These are phyloP conservation scores for Dromiciops gliroides DNA, from an alignment of 2,113 vertebrate species.

Conservation along the genomic window DNA sequence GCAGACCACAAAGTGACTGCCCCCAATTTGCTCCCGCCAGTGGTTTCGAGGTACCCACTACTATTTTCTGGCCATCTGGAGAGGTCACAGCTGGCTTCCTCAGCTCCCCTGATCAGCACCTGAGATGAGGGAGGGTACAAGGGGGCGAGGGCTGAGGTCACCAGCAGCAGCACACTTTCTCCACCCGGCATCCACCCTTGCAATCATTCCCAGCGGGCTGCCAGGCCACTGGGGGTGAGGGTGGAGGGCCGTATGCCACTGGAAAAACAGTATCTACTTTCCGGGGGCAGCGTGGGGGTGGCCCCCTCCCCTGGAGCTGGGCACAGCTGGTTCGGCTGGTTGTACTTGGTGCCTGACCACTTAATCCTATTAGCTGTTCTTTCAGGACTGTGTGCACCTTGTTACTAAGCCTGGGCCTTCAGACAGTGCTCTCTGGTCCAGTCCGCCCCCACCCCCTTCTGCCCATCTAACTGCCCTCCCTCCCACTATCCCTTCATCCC, in stretches of 20 bases:
- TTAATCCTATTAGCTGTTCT: slow-evolving; percentile 79
- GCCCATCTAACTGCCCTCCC: background rate
- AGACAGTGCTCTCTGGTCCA: slow-evolving; percentile 19
- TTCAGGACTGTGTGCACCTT: slow-evolving; percentile 72
- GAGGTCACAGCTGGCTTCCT: background rate
- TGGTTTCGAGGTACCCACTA: background rate
- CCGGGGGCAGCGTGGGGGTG: slow-evolving; percentile 41
- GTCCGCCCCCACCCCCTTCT: background rate
- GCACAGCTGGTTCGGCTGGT: slow-evolving; percentile 65
- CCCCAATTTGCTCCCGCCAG: background rate
- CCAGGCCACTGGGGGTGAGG: background rate
- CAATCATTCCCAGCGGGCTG: background rate
- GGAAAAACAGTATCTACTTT: slow-evolving; percentile 77
- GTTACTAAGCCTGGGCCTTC: slow-evolving; percentile 68
- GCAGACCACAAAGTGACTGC: background rate
- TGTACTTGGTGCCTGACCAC: slow-evolving; percentile 62
- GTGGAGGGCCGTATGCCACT: slow-evolving; percentile 70
- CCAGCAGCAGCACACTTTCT: background rate
- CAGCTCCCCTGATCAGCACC: background rate
- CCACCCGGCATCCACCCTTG: background rate
- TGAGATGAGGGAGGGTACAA: background rate
- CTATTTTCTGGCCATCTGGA: background rate
- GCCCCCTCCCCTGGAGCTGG: slow-evolving; percentile 57
- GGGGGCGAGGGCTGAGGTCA: background rate
- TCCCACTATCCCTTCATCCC: too few relatives aligned